A percentile compares a stretch with the other conserved stretches of the same genome.
These are phyloP conservation scores for Alfaro cultratus DNA, from an alignment of 2,797 vertebrate species.

Conservation along the genomic window DNA sequence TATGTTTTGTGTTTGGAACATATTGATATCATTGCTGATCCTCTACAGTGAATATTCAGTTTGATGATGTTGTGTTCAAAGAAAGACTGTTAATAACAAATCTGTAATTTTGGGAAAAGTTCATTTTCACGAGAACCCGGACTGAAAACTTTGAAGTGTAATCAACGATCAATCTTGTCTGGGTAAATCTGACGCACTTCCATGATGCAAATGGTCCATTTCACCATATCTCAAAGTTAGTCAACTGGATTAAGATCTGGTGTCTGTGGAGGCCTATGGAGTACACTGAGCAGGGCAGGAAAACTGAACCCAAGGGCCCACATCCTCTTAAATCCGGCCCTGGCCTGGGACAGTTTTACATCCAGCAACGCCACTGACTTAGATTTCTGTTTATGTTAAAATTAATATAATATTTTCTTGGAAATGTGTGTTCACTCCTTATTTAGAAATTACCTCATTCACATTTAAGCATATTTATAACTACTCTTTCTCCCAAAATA, in stretches of 20 bases:
- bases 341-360: neutral
- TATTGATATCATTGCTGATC: neutral
- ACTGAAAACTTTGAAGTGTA: neutral
- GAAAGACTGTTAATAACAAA: neutral
- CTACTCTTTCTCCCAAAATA: neutral
- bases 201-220: neutral
- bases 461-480: neutral
- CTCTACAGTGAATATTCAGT: neutral
- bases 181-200: neutral
- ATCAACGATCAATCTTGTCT: neutral
- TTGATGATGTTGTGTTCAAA: neutral
- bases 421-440: neutral
- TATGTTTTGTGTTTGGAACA: neutral
- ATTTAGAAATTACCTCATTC: neutral
- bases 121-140: neutral
- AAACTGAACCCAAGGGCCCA: neutral
- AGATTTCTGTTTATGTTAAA: constrained; percentile 4
- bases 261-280: neutral
- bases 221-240: neutral
- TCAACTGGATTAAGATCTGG: neutral
- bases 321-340: neutral
- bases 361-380: neutral
- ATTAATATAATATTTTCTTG: neutral
- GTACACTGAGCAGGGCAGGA: neutral
- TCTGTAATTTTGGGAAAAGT: neutral